Conservation (phyloP, 2,113 vertebrate genomes). For the Melanerpes aurifrons region DNA sequence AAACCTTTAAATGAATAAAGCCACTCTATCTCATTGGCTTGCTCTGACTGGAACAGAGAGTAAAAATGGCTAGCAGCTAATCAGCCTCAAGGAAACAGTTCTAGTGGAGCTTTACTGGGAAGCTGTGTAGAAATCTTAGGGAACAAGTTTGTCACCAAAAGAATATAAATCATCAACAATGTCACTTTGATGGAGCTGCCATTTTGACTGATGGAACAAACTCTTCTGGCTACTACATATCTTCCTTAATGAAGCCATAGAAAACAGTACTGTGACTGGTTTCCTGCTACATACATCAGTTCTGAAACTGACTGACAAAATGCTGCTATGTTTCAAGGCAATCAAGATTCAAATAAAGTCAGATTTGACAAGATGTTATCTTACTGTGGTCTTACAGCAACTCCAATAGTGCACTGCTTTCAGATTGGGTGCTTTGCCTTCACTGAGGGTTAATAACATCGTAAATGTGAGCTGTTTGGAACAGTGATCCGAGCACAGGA, state of each 20-base stretch:
- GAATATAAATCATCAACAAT: neutral
- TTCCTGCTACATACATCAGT: neutral
- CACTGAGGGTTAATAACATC: neutral
- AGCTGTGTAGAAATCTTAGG: neutral
- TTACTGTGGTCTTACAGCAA: neutral
- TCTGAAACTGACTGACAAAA: neutral
- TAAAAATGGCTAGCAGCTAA: neutral
- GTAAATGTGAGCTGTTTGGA: neutral
- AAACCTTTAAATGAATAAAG: neutral
- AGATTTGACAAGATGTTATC: neutral
- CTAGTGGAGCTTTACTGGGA: neutral
- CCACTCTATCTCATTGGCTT: neutral
- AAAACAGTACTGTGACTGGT: neutral
- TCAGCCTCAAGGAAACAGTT: neutral
- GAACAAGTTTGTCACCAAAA: neutral
- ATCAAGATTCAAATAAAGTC: neutral
- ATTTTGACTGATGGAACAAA: neutral
- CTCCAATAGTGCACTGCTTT: neutral
- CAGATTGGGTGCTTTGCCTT: neutral
- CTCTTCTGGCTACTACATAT: neutral
- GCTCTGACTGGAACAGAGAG: neutral
- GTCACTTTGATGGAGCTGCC: neutral
- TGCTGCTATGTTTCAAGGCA: neutral
- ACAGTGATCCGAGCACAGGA: neutral
- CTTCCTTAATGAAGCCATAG: neutral